These are phyloP conservation scores for Oxycera nigricornis DNA, from an alignment of 2,888 invertebrate genomes.

Conservation along the genomic window DNA sequence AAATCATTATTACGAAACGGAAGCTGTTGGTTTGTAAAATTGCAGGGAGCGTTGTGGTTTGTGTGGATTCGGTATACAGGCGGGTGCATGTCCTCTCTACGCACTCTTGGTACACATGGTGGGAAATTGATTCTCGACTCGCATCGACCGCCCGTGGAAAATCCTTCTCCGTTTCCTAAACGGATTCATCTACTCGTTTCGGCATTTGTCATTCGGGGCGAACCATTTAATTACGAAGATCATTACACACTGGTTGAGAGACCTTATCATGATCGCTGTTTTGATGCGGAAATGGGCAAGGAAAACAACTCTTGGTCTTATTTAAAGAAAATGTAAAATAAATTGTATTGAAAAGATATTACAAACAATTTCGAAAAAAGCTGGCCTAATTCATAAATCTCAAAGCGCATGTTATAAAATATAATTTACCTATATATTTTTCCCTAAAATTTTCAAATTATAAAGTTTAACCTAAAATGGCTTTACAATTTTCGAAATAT, in stretches of 20 bases:
- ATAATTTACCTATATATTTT: no score
- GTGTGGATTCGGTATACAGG: background rate
- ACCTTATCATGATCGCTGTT: no score
- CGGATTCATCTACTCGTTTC: background rate
- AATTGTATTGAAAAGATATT: no score
- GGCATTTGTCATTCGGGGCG: slow-evolving; percentile 1
- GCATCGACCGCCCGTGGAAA: background rate
- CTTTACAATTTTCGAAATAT: no score
- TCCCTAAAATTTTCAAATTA: no score
- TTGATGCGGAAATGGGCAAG: no score
- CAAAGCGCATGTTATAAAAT: no score
- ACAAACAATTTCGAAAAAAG: no score
- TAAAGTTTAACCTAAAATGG: no score
- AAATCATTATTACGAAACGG: slow-evolving; percentile 35
- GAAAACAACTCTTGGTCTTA: no score
- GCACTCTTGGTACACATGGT: background rate
- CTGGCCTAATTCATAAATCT: no score
- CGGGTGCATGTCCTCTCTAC: background rate
- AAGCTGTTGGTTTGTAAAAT: background rate
- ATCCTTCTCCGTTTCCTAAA: background rate
- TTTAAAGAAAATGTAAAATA: no score
- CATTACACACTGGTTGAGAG: slow-evolving; percentile 17
- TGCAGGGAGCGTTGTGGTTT: background rate
- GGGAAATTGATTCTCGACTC: background rate
- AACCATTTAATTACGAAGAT: slow-evolving; percentile 27